Percentiles rank a stretch among this genome's conserved stretches.
Evolutionary conservation across 2,113 vertebrate genomes (phyloP).

Genomic region (Tylochromis polylepis): DNA sequence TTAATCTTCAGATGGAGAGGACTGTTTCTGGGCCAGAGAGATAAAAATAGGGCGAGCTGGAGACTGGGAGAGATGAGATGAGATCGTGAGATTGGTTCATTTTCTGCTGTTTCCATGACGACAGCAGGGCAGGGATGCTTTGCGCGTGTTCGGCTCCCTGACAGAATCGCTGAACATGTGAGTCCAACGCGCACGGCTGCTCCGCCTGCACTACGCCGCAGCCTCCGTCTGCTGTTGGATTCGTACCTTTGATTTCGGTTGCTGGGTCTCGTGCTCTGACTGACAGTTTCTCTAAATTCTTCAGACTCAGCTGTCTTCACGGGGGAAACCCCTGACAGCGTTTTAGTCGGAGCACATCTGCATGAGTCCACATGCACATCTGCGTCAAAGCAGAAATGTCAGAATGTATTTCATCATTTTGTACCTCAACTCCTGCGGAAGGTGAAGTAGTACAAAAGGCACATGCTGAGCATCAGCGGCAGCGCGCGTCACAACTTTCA

Average conservation of each 20-base stretch:
- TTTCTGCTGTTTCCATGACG: slow-evolving; percentile 58
- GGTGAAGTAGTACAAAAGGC: not conserved
- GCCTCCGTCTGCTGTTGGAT: not conserved
- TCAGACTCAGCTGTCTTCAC: not conserved
- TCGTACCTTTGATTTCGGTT: not conserved
- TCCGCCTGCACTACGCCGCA: not conserved
- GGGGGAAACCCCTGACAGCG: not conserved
- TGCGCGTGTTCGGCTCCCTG: not conserved
- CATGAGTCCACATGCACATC: fast-evolving
- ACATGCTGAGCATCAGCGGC: not conserved
- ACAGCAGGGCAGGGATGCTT: slow-evolving; percentile 32
- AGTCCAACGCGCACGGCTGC: not conserved
- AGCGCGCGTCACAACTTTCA: not conserved
- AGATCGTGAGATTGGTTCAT: not conserved
- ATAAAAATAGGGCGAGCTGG: not conserved
- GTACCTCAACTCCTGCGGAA: not conserved
- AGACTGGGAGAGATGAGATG: not conserved
- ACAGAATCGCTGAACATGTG: not conserved
- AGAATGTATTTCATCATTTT: not conserved
- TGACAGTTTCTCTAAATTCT: not conserved
- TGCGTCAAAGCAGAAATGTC: not conserved
- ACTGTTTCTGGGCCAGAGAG: not conserved
- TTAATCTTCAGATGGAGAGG: not conserved
- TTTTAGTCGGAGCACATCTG: not conserved
- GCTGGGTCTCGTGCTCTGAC: not conserved